Evolutionary conservation across 2,113 vertebrate species (phyloP).

Genomic region (Rhineura floridana): DNA sequence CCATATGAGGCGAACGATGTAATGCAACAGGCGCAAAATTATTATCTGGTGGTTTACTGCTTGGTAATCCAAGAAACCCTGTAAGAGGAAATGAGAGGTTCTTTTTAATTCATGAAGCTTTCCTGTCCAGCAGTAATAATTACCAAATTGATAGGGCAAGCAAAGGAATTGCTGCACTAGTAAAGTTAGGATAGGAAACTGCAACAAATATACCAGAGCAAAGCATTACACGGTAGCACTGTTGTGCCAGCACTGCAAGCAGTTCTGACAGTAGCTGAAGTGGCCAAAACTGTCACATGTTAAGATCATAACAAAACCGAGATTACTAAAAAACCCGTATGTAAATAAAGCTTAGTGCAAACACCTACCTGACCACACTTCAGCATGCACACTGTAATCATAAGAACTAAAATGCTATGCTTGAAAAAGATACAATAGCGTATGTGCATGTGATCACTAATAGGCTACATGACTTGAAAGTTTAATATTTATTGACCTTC

Average conservation of each 20-base stretch:
- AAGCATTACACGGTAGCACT: neutral
- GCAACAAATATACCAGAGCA: neutral
- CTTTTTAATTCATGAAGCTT: neutral
- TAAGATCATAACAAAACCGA: too few relatives aligned
- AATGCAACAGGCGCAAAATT: constrained; percentile 75
- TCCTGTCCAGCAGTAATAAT: neutral
- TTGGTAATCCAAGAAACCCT: constrained; percentile 74
- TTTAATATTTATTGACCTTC: neutral
- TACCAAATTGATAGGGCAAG: neutral
- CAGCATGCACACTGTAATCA: neutral
- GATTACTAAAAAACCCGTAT: too few relatives aligned
- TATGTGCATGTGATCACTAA: neutral
- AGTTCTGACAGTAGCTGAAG: neutral
- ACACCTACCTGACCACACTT: neutral
- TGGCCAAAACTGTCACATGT: neutral
- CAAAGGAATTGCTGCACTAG: neutral
- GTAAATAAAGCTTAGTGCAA: too few relatives aligned
- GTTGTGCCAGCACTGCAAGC: neutral
- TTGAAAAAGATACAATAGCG: neutral
- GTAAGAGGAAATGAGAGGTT: constrained; percentile 33
- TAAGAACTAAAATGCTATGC: neutral
- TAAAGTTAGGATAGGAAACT: neutral
- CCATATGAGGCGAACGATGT: constrained; percentile 78
- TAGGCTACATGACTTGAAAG: neutral
- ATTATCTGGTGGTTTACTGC: constrained; percentile 66